These are phyloP conservation scores for Hydrolagus colliei DNA, from an alignment of 2,797 vertebrate genomes.

Conservation along the genomic window DNA sequence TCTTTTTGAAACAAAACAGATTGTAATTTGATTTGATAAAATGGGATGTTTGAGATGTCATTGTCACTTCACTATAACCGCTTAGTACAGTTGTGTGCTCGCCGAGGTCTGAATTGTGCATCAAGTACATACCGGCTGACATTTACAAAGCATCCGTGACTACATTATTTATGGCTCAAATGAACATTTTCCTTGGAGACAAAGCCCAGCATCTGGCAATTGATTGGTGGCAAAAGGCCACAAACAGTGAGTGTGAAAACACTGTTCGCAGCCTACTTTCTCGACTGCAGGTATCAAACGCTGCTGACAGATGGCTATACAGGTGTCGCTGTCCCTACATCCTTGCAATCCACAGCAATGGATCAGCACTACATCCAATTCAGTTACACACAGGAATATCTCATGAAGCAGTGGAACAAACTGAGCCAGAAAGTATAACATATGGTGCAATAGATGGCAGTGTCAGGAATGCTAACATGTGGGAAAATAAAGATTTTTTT, in stretches of 20 bases:
- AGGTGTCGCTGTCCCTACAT: background rate
- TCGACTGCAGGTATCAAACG: conserved; percentile 8
- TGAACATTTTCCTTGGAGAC: background rate
- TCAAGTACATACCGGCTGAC: background rate
- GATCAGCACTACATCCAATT: too few relatives aligned
- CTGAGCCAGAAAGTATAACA: too few relatives aligned
- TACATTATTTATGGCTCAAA: conserved; percentile 20
- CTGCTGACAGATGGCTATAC: conserved; percentile 2
- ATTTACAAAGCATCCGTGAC: conserved; percentile 2
- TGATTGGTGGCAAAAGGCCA: background rate
- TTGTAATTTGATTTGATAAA: conserved; percentile 2
- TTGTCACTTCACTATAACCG: too few relatives aligned
- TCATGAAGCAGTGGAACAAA: too few relatives aligned
- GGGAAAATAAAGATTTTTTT: too few relatives aligned
- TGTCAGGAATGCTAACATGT: too few relatives aligned
- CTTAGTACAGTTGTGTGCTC: background rate
- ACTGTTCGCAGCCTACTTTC: background rate
- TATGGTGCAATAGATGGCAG: too few relatives aligned
- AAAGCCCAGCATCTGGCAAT: background rate
- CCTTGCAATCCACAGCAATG: background rate
- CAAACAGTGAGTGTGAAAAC: conserved; percentile 1
- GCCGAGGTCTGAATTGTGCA: background rate
- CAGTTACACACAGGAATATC: too few relatives aligned
- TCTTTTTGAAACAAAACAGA: background rate
- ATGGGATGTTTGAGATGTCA: background rate